Base-by-base conservation (phyloP, 1,140 invertebrate species). In the Acromyrmex echinatior region DNA sequence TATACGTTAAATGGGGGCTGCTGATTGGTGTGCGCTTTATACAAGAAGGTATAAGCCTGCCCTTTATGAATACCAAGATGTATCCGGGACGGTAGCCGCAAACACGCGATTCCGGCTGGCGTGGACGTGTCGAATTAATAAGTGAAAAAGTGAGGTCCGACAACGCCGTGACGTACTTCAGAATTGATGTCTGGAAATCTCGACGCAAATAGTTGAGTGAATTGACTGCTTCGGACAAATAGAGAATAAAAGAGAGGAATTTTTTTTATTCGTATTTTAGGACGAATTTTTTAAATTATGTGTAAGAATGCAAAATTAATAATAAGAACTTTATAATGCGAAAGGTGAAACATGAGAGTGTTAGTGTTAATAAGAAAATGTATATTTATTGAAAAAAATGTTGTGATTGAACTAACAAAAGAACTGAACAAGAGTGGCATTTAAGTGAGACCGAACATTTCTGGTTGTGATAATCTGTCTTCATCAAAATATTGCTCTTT, bases 31-130 rank as follows among this genome's bases (percentile, higher is more conserved):
- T 35, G 86, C 53, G 65, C 76, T 70, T 62, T n/a, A 66, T 66
- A 58, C 73, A 63, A 86, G 51, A n/a, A 45, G n/a, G 21, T 86
- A 74, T 60, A 71, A 56, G 51, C 25, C 35, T 94, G 94, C 95
- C 94, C 94, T 95, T 95, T 95, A 94, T 94, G 94, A 94, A 94
- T 94, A 94, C 92, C 89, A 91, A 92, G 86, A 90, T 89, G 87
- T 88, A 62, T 63, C 28, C 25, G 25, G 70, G 35, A 18, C 56
- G 82, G 73, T 86, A 49, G 73, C 85, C 91, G 87, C 89, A 89
- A 76, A 90, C 94, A 92, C 92, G 93, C 93, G 90, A 95, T 93
- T 90, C 88, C 56, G 45, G 70, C 74, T 82, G 92, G 90, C 91
- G 78, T 65, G 76, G 86, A 92, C 81, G 86, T 89, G 85, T 71